phyloP scores from a whole-genome alignment of 2,797 vertebrate species.

The Bradypodion pumilum region DNA sequence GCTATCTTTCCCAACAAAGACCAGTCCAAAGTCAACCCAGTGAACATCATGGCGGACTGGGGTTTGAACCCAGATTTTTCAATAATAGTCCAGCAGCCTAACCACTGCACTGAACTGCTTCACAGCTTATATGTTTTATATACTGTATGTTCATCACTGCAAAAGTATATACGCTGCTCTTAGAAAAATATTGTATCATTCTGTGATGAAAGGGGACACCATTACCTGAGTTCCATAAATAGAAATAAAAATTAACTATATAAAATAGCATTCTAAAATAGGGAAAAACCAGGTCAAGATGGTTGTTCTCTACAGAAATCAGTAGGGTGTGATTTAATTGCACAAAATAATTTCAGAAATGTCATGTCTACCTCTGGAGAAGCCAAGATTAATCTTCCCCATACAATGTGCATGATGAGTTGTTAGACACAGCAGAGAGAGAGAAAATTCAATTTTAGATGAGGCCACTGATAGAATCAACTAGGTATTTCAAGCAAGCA shows the following conservation, averaged over 20 bases:
- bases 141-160: too few relatives aligned
- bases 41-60: too few relatives aligned
- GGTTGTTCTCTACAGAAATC: slow-evolving; percentile 29
- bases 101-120: too few relatives aligned
- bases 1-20: too few relatives aligned
- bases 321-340: slow-evolving; percentile 55
- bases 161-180: neutral
- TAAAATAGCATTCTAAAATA: slow-evolving; percentile 47
- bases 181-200: neutral
- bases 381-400: slow-evolving; percentile 59
- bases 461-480: slow-evolving; percentile 49
- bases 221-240: neutral
- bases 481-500: slow-evolving; percentile 54
- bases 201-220: neutral
- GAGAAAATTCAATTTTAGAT: slow-evolving; percentile 55
- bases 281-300: slow-evolving; percentile 31
- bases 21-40: too few relatives aligned
- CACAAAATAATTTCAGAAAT: slow-evolving; percentile 56
- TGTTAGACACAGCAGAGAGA: slow-evolving; percentile 13
- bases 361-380: slow-evolving; percentile 48
- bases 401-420: slow-evolving; percentile 30
- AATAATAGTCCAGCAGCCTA: too few relatives aligned
- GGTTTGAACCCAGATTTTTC: too few relatives aligned
- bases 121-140: too few relatives aligned
- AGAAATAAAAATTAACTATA: slow-evolving; percentile 9